These are phyloP conservation scores for Diaphora mendica DNA, from an alignment of 2,888 invertebrate genomes.

Conservation along the genomic window DNA sequence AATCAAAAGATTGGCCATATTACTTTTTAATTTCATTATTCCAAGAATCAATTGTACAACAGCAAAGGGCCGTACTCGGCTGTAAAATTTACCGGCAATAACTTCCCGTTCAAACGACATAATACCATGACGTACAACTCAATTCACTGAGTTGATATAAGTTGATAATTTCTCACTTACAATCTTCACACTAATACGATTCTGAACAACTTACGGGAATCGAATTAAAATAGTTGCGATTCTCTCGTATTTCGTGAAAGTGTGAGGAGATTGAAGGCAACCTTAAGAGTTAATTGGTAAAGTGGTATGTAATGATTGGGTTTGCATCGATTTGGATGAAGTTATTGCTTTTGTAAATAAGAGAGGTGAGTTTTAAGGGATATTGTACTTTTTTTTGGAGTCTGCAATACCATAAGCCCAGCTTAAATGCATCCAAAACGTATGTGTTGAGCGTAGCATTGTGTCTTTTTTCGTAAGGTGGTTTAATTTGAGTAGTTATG, in stretches of 20 bases:
- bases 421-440: not conserved
- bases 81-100: conserved; percentile 63
- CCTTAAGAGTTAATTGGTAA: conserved; percentile 61
- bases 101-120: conserved; percentile 71
- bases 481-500: not conserved
- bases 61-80: conserved; percentile 61
- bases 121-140: conserved; percentile 53
- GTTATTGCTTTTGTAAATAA: conserved; percentile 48
- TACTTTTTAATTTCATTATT: conserved; percentile 71
- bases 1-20: conserved; percentile 64
- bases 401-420: not conserved
- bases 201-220: conserved; percentile 36
- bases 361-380: conserved; percentile 1
- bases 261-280: conserved; percentile 51
- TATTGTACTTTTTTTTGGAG: conserved; percentile 28
- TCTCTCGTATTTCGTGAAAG: conserved; percentile 52
- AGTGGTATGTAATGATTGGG: conserved; percentile 57
- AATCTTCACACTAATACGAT: conserved; percentile 66
- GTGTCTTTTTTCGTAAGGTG: not conserved
- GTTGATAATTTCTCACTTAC: conserved; percentile 63
- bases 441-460: not conserved
- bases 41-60: conserved; percentile 70
- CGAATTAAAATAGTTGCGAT: conserved; percentile 50
- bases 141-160: conserved; percentile 43
- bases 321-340: conserved; percentile 54